Evolutionary conservation across 1,140 invertebrate genomes (phyloP), one percentile per base, ranked within the genome.

Genomic region (Macrostomum lignano): DNA sequence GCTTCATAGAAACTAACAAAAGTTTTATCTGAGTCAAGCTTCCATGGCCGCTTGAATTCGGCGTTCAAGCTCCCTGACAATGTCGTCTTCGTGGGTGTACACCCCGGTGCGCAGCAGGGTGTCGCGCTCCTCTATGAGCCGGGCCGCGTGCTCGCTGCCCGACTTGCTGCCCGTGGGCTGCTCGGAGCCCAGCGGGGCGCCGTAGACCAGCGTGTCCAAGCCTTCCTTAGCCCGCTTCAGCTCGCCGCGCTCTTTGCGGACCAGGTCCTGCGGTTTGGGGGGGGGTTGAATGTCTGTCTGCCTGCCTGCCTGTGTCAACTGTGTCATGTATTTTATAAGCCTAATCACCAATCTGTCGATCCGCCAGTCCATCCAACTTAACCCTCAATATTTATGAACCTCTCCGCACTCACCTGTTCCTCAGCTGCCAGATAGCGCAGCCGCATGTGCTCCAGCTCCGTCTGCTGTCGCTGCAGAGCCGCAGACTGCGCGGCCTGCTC

Each of bases 381-480:
- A n/a, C n/a, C n/a, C n/a, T 25, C 17, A 5, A 14, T n/a, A 17
- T 33, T 32, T 19, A 21, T 15, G 9, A 24, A 7, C 15, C 17
- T 17, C 13, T 14, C 31, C 2, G 17, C 14, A 11, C 20, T n/a
- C n/a, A n/a, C 47, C 31, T 49, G 51, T 26, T 58, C 53, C 34
- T 57, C 55, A 1, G 49, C 46, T 17, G 52, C 50, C 26, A 56
- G 34, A 33, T 54, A 52, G 7, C 52, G 35, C 22, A 57, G 40
- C 25, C 48, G 44, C 55, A 60, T 56, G 31, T 55, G 49, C 32
- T 58, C 54, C 31, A 60, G 39, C 38, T 60, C 55, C 39, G 56
- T 46, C 37, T 58, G 48, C 19, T 43, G 40, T 19, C 33, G n/a
- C 9, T 17, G 26, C 2, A 39, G 37, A 11, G 47, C 39, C 1